These are phyloP conservation scores for Podarcis lilfordi DNA, from an alignment of 2,797 vertebrate species.

Conservation along the genomic window DNA sequence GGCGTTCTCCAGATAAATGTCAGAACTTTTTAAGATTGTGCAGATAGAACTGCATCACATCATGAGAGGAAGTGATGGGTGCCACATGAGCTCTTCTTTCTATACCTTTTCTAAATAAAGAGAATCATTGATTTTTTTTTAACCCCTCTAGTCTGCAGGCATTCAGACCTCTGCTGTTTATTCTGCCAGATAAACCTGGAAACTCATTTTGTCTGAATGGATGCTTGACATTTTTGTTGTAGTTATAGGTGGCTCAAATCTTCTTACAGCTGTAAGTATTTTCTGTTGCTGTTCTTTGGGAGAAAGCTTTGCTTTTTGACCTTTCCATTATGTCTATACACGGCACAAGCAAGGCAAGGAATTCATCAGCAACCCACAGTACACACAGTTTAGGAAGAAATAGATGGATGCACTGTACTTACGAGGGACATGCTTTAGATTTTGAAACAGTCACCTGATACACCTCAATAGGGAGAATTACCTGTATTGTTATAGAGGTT, in stretches of 20 bases:
- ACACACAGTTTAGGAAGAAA: not conserved
- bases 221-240: not conserved
- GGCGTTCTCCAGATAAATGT: not conserved
- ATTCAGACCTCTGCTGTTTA: not conserved
- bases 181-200: not conserved
- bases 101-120: not conserved
- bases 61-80: not conserved
- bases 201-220: not conserved
- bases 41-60: not conserved
- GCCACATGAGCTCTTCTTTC: not conserved
- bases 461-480: not conserved
- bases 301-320: not conserved
- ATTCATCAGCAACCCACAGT: not conserved
- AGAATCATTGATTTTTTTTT: not conserved
- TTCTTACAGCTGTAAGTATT: not conserved
- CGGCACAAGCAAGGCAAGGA: not conserved
- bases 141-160: not conserved
- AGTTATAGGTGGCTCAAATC: not conserved
- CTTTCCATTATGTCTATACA: not conserved
- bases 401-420: not conserved
- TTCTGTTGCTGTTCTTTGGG: not conserved
- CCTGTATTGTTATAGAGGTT: not conserved
- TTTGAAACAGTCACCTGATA: not conserved
- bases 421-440: not conserved
- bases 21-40: accelerated